A percentile compares a stretch with the other conserved stretches of the same genome.
These are phyloP conservation scores for Xiphophorus hellerii DNA, from an alignment of 2,113 vertebrate species.

Conservation along the genomic window DNA sequence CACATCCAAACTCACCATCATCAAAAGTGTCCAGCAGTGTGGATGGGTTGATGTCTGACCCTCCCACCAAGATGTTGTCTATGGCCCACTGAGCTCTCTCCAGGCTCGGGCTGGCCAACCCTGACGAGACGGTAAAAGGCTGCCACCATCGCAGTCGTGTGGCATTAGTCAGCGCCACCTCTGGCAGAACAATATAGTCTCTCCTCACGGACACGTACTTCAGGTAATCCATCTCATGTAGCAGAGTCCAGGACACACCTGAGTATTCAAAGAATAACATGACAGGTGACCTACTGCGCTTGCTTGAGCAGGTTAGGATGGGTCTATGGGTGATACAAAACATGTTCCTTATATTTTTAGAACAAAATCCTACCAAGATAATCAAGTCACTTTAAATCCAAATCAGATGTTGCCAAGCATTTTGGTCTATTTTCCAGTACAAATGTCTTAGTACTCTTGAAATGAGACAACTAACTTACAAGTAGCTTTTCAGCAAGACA, in stretches of 20 bases:
- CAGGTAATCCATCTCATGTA: conserved; percentile 98
- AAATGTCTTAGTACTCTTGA: too few species aligned
- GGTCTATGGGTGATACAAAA: too few species aligned
- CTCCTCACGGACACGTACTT: conserved; percentile 94
- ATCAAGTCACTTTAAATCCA: too few species aligned
- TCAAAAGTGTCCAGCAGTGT: conserved; percentile 94
- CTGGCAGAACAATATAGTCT: conserved; percentile 93
- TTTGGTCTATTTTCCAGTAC: too few species aligned
- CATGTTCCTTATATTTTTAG: too few species aligned
- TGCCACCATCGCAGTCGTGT: conserved; percentile 98
- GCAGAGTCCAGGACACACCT: conserved; percentile 96
- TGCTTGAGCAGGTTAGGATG: background rate
- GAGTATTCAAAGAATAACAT: conserved; percentile 7
- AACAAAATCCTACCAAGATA: too few species aligned
- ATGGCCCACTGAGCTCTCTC: conserved; percentile 97
- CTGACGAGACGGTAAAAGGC: conserved; percentile 88
- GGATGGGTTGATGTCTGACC: conserved; percentile 97
- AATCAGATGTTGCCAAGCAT: too few species aligned
- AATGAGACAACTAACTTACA: too few species aligned
- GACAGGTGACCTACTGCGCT: too few species aligned
- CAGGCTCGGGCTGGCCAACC: conserved; percentile 85
- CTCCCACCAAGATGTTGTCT: conserved; percentile 95
- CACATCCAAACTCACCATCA: conserved; percentile 83
- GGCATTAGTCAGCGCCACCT: conserved; percentile 90
- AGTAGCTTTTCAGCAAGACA: too few species aligned